A percentile compares a stretch with the other conserved stretches of the same genome.
Conservation (phyloP, 2,888 invertebrate genomes). For the Drosophila fungiperda region DNA sequence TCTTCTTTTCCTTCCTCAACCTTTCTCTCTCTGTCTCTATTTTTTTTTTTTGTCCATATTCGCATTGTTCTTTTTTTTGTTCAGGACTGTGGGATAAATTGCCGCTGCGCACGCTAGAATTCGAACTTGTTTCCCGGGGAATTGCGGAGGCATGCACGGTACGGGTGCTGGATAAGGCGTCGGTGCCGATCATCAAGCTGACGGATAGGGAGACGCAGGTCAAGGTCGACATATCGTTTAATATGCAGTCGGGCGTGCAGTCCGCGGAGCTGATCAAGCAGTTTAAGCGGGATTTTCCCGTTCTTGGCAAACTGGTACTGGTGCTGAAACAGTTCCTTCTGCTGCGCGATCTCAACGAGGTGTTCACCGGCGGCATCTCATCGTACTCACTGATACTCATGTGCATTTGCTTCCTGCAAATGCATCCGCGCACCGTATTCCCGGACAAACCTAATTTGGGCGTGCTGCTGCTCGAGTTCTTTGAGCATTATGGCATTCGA, state of each 20-base stretch:
- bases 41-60: neutral
- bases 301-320: slow-evolving; percentile 96
- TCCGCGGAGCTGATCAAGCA: slow-evolving; percentile 98
- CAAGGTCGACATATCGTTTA: slow-evolving; percentile 99
- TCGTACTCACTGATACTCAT: slow-evolving; percentile 99
- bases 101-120: slow-evolving; percentile 95
- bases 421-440: slow-evolving; percentile 94
- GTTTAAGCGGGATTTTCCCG: slow-evolving; percentile 94
- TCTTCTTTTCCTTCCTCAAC: neutral
- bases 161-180: slow-evolving; percentile 98
- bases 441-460: slow-evolving; percentile 92
- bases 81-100: slow-evolving; percentile 93
- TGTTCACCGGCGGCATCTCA: slow-evolving; percentile 99
- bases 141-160: slow-evolving; percentile 95
- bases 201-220: slow-evolving; percentile 93
- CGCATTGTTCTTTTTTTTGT: slow-evolving; percentile 1
- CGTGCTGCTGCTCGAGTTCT: slow-evolving; percentile 97
- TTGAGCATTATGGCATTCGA: slow-evolving; percentile 98
- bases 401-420: slow-evolving; percentile 98
- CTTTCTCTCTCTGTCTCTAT: neutral
- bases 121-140: slow-evolving; percentile 94
- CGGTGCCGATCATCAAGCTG: slow-evolving; percentile 99
- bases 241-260: slow-evolving; percentile 98
- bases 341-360: slow-evolving; percentile 99
- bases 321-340: slow-evolving; percentile 99